Base-by-base conservation (phyloP, 2,113 vertebrate species). In the Myotis davidii region DNA sequence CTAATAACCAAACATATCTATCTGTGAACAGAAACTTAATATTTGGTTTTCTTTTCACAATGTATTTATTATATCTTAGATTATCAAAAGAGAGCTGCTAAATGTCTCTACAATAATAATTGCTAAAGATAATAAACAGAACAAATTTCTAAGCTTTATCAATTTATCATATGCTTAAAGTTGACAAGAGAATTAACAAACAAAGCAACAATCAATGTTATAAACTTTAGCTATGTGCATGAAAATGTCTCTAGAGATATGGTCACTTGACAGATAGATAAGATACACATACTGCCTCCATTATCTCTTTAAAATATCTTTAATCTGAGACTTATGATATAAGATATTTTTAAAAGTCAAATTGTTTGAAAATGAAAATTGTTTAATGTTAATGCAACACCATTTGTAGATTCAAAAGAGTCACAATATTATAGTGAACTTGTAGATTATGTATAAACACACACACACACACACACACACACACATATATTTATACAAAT, bases 111-210 rank as follows among this genome's bases (percentile, higher is more conserved):
- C 0, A 72, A n/a, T 82, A 70, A 77, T 73, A 82, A 7, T 7
- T 27, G 90, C 76, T 76, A 1, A 90, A 94, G 50, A 93, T 89
- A 61, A 74, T 42, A 72, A 72, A 48, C 12, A 65, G 12, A 92
- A 25, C 13, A 9, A 17, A 25, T 89, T 76, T 50, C 37, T 83
- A 11, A 86, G 3, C 11, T 45, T 90, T 78, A 27, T 85, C 45
- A 72, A 69, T 81, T 73, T 88, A 91, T 61, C 20, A 59, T 17
- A 91, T 93, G 76, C 10, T 82, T 48, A 79, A 81, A 70, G 13
- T 14, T 84, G 20, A 37, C 42, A 67, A 94, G 52, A 59, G 6
- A n/a, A 70, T 10, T 86, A 84, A 94, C 88, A 78, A 84, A 77
- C 9, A 88, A 52, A 61, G 8, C 6, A 45, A 48, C 2, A 70